Evolutionary conservation across 1,140 invertebrate genomes (phyloP), one percentile per base, ranked within the genome.

Genomic region (Drosophila seguyi): DNA sequence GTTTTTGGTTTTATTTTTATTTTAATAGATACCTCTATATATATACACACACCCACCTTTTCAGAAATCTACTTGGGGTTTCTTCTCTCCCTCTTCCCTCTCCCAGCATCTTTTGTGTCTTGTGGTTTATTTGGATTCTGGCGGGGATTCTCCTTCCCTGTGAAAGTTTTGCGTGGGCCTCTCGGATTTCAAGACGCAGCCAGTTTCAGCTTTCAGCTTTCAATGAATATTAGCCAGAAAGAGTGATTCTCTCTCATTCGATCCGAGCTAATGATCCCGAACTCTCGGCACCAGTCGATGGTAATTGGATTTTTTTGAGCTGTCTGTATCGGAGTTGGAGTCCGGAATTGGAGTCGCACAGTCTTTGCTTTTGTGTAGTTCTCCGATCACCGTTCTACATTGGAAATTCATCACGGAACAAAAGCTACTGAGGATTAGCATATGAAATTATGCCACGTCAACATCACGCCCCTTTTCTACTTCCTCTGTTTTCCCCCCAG

Each of bases 401-500:
- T 42, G 38, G 14, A 66, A 69, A 69, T 69, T 44, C 47, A 66
- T 66, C 47, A 52, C 22, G 60, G 47, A 41, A 38, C 59, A 57
- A 45, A 45, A 22, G 29, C 50, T 22, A 48, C 72, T 58, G 76
- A n/a, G n/a, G 72, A 87, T 87, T 87, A 71, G 76, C 84, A 87
- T 87, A 88, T 68, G 77, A 68, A 88, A 87, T 80, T 52, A 67
- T 67, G 75, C 63, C 83, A 74, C 79, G 69, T 61, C 69, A 71
- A 75, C 56, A 31, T 65, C 41, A 65, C 42, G 39, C 58, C 47
- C 41, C 41, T 44, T 38, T 38, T 44, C 27, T 11, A 44, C 20
- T 36, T 62, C 47, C 39, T 52, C 13, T 20, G 25, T 13, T n/a
- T n/a, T 20, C 45, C 11, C 25, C 11, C 25, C 14, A 2, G 4